Evolutionary conservation across 2,113 vertebrate genomes (phyloP).

Genomic region (Dinomys branickii): DNA sequence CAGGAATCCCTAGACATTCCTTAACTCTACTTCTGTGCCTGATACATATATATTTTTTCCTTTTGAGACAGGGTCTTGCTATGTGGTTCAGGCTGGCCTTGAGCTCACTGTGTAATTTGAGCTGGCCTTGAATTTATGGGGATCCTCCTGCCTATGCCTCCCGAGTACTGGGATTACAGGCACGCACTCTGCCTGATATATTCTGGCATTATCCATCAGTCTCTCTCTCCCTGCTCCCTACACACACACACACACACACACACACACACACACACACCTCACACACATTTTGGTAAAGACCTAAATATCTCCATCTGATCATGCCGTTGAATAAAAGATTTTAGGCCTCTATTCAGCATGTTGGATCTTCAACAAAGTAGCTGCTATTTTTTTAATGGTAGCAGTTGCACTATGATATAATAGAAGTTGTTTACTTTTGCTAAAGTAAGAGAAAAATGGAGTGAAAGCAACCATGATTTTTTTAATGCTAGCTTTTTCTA

Average conservation of each 20-base stretch:
- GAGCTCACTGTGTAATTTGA: neutral
- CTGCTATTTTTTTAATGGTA: neutral
- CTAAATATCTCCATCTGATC: neutral
- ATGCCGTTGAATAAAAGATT: neutral
- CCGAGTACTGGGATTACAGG: neutral
- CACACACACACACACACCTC: too few relatives aligned
- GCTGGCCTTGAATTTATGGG: neutral
- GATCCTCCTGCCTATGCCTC: neutral
- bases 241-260: too few relatives aligned
- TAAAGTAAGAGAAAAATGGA: slow-evolving; percentile 67
- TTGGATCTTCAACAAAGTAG: slow-evolving; percentile 52
- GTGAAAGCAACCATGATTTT: slow-evolving; percentile 70
- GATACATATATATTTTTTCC: neutral
- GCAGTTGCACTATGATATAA: slow-evolving; percentile 66
- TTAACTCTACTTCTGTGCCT: slow-evolving; percentile 26
- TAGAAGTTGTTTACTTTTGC: slow-evolving; percentile 69
- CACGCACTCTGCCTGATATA: neutral
- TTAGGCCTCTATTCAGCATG: neutral
- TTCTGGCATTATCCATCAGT: neutral
- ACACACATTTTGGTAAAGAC: neutral
- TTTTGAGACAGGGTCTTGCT: neutral
- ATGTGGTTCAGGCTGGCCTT: neutral
- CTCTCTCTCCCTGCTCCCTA: neutral
- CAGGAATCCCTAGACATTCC: neutral
- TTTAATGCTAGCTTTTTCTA: slow-evolving; percentile 64